Evolutionary conservation across 2,113 vertebrate species (phyloP), one percentile per base, ranked within the genome.

Genomic region (Helogale parvula): DNA sequence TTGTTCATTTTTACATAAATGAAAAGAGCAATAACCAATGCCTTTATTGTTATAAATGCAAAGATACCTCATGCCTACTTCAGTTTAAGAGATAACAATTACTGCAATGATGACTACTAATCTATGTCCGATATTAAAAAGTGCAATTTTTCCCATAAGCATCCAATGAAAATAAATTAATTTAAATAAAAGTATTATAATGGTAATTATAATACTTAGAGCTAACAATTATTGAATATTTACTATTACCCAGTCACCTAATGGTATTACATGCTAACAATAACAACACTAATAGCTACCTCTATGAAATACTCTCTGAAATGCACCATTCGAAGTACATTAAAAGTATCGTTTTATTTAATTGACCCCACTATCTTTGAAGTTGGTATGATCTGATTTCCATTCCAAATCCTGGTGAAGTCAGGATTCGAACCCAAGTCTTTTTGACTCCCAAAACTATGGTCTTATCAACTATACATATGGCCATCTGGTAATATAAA

Each of bases 131-230:
- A 41, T 87, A 80, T 81, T 65, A 83, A 90, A 88, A 69, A 63
- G 35, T 38, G 3, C 19, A 60, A 41, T 35, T 93, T 90, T 66
- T 15, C 31, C 1, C 41, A n/a, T 71, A 60, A 74, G 31, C 13
- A 76, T 35, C 31, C 47, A 54, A 23, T 76, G 25, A 96, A 97
- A 96, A 38, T 72, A 88, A 94, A 83, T 81, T 74, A 87, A 77
- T 47, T 84, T 77, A 74, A 90, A 38, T 68, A 47, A 80, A 96
- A 47, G 23, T 38, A 69, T 66, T 52, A 52, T 33, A 41, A 52
- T 60, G 17, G 65, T 80, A 74, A 88, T 94, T 82, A 79, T 54
- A 96, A 72, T 77, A 63, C 13, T 63, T 77, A 71, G 5, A 84
- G 33, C 33, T 74, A 79, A 29, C 2, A 50, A 79, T 74, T 88